Evolutionary conservation across 2,797 vertebrate species (phyloP), one percentile per base, ranked within the genome.

Genomic region (Tolypeutes matacus): DNA sequence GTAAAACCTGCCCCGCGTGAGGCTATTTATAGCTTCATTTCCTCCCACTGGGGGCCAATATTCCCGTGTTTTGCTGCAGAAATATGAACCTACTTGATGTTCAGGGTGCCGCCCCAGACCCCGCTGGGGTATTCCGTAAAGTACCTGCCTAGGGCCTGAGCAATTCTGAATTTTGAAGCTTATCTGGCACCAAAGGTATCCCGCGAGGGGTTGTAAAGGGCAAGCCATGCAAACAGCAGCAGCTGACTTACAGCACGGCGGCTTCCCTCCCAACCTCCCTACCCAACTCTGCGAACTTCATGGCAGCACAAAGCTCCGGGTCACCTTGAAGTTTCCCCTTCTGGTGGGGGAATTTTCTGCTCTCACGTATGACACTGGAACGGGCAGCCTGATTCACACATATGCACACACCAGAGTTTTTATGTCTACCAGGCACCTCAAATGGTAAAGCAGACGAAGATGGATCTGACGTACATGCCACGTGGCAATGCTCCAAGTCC

Each of bases 231-330:
- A 7, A 31, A 77, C 3, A 5, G 72, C 82, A 56, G 58, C 70
- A 34, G 69, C 46, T 29, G 2, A 65, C 53, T 72, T 7, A 53
- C 42, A 42, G 18, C 9, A 0, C 39, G 62, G 82, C 12, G 67
- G 13, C 51, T 27, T 39, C 4, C 3, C 34, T 18, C 62, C 20
- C 14, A 10, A 2, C 25, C 36, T 34, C 46, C 5, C n/a, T 29
- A 7, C 64, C 69, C 5, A 46, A 7, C 53, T 29, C 34, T 0
- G 0, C 6, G 46, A 14, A 0, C 14, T 2, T 25, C 34, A 0
- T 5, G 3, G 42, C 0, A 0, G 53, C 0, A 0, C 81, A 7
- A 42, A 5, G 53, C 23, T 65, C 73, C 11, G 36, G 58, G 53
- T 23, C 10, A 2, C 39, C 69, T 67, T 3, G 25, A 39, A 3